phyloP scores from a whole-genome alignment of 1,140 invertebrate genomes.

The Eueides isabella region DNA sequence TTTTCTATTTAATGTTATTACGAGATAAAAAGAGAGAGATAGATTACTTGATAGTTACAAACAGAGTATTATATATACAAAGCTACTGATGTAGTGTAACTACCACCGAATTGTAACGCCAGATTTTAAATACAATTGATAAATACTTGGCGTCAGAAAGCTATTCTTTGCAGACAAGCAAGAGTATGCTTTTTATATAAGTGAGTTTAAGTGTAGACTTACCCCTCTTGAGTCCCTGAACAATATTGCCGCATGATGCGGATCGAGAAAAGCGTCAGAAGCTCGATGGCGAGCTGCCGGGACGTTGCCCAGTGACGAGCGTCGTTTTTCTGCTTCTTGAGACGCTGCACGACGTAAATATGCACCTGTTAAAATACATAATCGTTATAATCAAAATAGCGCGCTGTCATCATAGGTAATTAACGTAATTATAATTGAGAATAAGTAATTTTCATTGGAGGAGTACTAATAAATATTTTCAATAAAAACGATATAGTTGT shows the following conservation, averaged over 20 bases:
- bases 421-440: not conserved
- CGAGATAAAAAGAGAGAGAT: not conserved
- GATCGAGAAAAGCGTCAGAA: conserved; percentile 89
- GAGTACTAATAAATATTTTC: too few species aligned
- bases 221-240: conserved; percentile 95
- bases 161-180: too few species aligned
- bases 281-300: conserved; percentile 84
- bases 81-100: too few species aligned
- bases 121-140: too few species aligned
- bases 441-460: not conserved
- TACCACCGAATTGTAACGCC: too few species aligned
- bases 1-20: not conserved
- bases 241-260: conserved; percentile 92
- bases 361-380: conserved; percentile 83
- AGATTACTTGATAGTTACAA: not conserved
- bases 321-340: conserved; percentile 87
- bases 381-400: not conserved
- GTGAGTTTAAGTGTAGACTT: conserved; percentile 81
- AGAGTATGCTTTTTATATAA: too few species aligned
- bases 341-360: conserved; percentile 88
- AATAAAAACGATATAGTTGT: too few species aligned
- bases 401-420: not conserved
- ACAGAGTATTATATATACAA: too few species aligned
- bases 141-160: too few species aligned
- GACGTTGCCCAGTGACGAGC: conserved; percentile 87